Base-by-base conservation (phyloP, 2,113 vertebrate genomes). In the Myrmecobius fasciatus region DNA sequence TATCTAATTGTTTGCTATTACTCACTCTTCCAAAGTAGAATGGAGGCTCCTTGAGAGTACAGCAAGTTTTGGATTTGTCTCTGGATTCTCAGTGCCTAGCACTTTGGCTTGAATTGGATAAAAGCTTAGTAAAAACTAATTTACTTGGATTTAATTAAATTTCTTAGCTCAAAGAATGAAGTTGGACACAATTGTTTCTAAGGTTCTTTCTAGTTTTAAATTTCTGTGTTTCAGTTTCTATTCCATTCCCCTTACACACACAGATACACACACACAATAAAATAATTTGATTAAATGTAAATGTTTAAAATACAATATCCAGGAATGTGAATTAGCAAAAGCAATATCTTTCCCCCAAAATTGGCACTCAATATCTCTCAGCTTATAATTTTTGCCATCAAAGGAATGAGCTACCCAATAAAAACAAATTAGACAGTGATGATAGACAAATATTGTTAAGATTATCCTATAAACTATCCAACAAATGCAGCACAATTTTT, bases 331-430 rank as follows among this genome's bases (percentile, higher is more conserved):
- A 97, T 97, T 96, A 96, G 54, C 6, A 52, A 96, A 97, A 97
- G 93, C 94, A 97, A 93, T 94, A 91, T 96, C 75, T 97, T 95
- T 96, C 11, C 90, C 20, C 93, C 94, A 28, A 96, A 95, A 96
- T 96, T 95, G 96, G 93, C 56, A 94, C 51, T 97, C 92, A 89
- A 49, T 96, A 94, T 93, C 95, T 97, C 97, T 92, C 95, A 97
- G 92, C 94, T 92, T 93, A 97, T 97, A 96, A 97, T 96, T 97
- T 97, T 96, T 97, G 52, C 92, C 96, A 93, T 96, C 95, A 98
- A 96, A 96, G 91, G 56, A 96, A 97, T 95, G 93, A 98, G 95
- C 89, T 95, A 95, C 6, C 28, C 96, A 96, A 94, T 89, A 98
- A 93, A 91, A 98, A 51, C 92, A 94, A 97, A 97, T 97, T 97